Evolutionary conservation across 1,140 invertebrate genomes (phyloP).

Genomic region (Drepana arcuata): DNA sequence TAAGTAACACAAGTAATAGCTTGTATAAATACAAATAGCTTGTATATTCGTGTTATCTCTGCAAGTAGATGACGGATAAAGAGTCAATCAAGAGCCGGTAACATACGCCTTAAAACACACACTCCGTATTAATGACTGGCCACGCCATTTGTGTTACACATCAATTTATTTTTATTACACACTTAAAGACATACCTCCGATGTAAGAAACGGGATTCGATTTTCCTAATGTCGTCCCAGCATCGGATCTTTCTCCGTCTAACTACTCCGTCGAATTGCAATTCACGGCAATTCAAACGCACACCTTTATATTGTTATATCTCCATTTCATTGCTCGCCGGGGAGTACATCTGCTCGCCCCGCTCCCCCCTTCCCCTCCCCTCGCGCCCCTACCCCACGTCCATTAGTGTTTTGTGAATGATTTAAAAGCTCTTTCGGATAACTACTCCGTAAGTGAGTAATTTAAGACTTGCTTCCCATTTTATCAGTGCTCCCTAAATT

Average conservation of each 20-base stretch:
- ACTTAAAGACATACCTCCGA: no score
- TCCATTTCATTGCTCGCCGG: slow-evolving; percentile 65
- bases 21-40: no score
- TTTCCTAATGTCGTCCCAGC: no score
- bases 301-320: slow-evolving; percentile 70
- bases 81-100: no score
- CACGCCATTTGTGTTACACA: no score
- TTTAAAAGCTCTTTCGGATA: slow-evolving; percentile 72
- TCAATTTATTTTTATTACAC: no score
- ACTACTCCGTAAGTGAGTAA: slow-evolving; percentile 72
- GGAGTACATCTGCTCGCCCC: slow-evolving; percentile 55
- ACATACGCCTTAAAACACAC: no score
- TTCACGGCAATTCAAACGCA: slow-evolving; percentile 56
- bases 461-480: slow-evolving; percentile 69
- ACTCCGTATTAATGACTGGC: no score
- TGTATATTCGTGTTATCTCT: no score
- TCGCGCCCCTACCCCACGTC: slow-evolving; percentile 53
- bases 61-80: no score
- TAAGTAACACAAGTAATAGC: no score
- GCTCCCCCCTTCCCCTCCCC: slow-evolving; percentile 6
- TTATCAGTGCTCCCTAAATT: slow-evolving; percentile 70
- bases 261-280: slow-evolving; percentile 37
- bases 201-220: slow-evolving; percentile 4
- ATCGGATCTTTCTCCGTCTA: slow-evolving; percentile 7
- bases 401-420: slow-evolving; percentile 73